A percentile compares a stretch with the other conserved stretches of the same genome.
Conservation (phyloP, 1,140 invertebrate genomes). For the Steinernema khuongi region DNA sequence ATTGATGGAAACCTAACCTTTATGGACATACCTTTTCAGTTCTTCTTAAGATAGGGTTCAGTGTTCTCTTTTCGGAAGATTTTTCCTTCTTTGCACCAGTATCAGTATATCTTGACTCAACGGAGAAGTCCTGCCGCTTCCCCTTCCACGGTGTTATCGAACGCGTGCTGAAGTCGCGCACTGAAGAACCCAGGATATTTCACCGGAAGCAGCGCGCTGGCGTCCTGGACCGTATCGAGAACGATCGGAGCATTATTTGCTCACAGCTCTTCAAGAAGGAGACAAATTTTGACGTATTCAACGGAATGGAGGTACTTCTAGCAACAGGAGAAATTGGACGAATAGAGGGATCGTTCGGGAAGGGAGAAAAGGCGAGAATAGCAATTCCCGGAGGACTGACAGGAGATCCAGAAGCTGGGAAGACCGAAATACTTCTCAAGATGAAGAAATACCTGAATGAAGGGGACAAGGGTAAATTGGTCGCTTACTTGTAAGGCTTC, state of each 20-base stretch:
- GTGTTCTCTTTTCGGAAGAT: no score
- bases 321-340: conserved; percentile 67
- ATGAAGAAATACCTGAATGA: conserved; percentile 31
- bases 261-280: conserved; percentile 72
- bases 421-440: conserved; percentile 15
- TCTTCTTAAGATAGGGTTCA: no score
- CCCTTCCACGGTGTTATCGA: conserved; percentile 69
- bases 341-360: conserved; percentile 70
- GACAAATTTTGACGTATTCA: conserved; percentile 68
- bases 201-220: conserved; percentile 68
- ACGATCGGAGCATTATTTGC: conserved; percentile 67
- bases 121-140: conserved; percentile 69
- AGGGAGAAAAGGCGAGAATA: conserved; percentile 67
- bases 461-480: not conserved
- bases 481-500: not conserved
- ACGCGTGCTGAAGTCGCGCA: conserved; percentile 62
- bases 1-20: no score
- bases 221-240: conserved; percentile 66
- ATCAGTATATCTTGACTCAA: conserved; percentile 67
- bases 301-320: conserved; percentile 66
- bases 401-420: not conserved
- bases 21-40: no score
- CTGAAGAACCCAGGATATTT: conserved; percentile 65
- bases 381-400: conserved; percentile 16
- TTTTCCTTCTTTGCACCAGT: no score